Evolutionary conservation across 1,140 invertebrate genomes (phyloP).

Genomic region (Diabrotica virgifera): DNA sequence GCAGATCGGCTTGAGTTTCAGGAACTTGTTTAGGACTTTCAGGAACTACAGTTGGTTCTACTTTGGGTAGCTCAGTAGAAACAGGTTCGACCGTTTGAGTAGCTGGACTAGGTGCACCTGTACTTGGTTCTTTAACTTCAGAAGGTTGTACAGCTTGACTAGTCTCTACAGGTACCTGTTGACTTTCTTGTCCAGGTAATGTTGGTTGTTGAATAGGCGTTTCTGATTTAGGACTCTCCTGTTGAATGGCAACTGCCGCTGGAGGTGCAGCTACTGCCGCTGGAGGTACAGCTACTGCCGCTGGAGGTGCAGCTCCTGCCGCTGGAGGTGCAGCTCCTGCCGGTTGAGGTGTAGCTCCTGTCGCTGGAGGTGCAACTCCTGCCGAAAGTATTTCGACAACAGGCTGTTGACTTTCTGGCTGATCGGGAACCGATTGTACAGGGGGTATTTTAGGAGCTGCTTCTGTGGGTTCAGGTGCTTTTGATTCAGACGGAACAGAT

Average conservation of each 20-base stretch:
- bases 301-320: conserved; percentile 18
- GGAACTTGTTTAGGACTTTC: conserved; percentile 39
- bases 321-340: conserved; percentile 1
- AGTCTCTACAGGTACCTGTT: conserved; percentile 36
- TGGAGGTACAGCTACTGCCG: conserved; percentile 12
- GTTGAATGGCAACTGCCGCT: conserved; percentile 5
- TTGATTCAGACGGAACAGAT: too few species aligned
- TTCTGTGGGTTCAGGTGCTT: too few species aligned
- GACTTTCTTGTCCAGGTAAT: conserved; percentile 20
- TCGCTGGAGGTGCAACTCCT: conserved; percentile 14
- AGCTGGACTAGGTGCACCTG: conserved; percentile 32
- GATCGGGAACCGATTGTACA: not conserved
- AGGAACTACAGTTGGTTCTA: not conserved
- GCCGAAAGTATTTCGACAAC: not conserved
- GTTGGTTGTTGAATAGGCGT: conserved; percentile 18
- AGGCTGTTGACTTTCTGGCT: conserved; percentile 21
- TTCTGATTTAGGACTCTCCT: conserved; percentile 3
- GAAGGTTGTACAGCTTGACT: not conserved
- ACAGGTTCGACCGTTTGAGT: not conserved
- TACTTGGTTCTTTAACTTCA: conserved; percentile 24
- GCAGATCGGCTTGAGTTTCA: conserved; percentile 4
- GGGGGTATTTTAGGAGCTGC: too few species aligned
- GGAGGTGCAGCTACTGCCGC: conserved; percentile 25
- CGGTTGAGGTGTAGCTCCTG: conserved; percentile 1
- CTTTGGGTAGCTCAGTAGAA: not conserved